Evolutionary conservation across 2,888 invertebrate genomes (phyloP).

Genomic region (Lasioglossum villosulum): DNA sequence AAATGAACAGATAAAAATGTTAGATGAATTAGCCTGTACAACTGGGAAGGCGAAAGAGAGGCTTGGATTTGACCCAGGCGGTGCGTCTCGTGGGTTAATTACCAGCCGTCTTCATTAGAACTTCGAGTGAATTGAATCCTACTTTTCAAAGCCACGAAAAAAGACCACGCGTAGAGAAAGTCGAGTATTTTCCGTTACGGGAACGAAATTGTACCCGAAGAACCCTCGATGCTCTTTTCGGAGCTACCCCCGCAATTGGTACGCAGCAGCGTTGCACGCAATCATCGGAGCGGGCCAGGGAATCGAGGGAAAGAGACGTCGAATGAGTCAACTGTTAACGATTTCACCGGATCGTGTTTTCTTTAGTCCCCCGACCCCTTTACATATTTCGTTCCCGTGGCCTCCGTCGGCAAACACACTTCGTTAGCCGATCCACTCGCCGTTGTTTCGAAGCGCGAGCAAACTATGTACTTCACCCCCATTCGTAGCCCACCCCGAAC

Average conservation of each 20-base stretch:
- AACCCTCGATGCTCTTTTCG: constrained; percentile 11
- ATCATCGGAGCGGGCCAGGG: constrained; percentile 28
- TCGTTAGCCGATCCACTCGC: constrained; percentile 69
- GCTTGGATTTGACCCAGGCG: not conserved
- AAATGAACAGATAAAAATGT: no score
- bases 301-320: constrained; percentile 31
- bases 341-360: constrained; percentile 76
- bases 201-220: not conserved
- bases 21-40: not conserved
- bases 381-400: constrained; percentile 55
- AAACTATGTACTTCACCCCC: constrained; percentile 72
- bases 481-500: not conserved
- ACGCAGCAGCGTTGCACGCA: constrained; percentile 14
- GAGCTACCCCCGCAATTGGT: constrained; percentile 31
- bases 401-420: constrained; percentile 62
- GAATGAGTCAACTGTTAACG: constrained; percentile 69
- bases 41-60: not conserved
- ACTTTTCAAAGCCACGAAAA: not conserved
- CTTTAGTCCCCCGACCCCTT: constrained; percentile 44
- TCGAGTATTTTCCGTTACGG: not conserved
- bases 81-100: not conserved
- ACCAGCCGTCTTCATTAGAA: not conserved
- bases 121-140: not conserved
- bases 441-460: constrained; percentile 70
- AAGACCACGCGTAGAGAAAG: not conserved